Conservation (phyloP, 1,140 invertebrate species). For the Lycorma delicatula region DNA sequence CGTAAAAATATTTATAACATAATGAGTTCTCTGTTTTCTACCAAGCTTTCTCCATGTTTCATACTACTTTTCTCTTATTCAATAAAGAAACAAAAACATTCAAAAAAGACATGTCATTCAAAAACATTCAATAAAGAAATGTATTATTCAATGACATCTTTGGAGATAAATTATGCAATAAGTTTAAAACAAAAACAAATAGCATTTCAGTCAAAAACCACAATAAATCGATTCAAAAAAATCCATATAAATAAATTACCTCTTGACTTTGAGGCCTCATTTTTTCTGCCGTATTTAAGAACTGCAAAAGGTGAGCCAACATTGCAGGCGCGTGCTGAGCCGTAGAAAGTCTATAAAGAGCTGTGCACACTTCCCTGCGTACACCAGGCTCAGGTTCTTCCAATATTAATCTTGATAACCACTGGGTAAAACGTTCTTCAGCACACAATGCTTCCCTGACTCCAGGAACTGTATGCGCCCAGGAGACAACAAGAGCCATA, state of each 20-base stretch:
- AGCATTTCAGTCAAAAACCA: no score
- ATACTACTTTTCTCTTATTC: no score
- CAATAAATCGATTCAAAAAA: no score
- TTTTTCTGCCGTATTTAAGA: slow-evolving; percentile 70
- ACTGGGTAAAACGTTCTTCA: slow-evolving; percentile 53
- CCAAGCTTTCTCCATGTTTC: no score
- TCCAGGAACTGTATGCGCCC: slow-evolving; percentile 65
- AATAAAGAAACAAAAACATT: no score
- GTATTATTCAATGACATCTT: no score
- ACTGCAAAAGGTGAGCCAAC: slow-evolving; percentile 64
- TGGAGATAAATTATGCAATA: no score
- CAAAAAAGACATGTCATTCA: no score
- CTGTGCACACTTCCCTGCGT: slow-evolving; percentile 78
- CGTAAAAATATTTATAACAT: no score
- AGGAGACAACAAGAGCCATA: slow-evolving; percentile 71
- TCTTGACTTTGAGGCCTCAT: slow-evolving; percentile 64
- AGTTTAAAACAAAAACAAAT: no score
- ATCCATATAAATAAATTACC: slow-evolving; percentile 27
- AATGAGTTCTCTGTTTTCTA: no score
- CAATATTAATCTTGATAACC: slow-evolving; percentile 66
- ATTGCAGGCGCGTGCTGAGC: slow-evolving; percentile 47
- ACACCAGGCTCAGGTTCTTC: slow-evolving; percentile 81
- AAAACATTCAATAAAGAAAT: no score
- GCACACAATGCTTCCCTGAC: slow-evolving; percentile 56
- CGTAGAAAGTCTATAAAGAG: slow-evolving; percentile 77